phyloP scores from a whole-genome alignment of 2,888 invertebrate species.

The Cartodere bifasciata region DNA sequence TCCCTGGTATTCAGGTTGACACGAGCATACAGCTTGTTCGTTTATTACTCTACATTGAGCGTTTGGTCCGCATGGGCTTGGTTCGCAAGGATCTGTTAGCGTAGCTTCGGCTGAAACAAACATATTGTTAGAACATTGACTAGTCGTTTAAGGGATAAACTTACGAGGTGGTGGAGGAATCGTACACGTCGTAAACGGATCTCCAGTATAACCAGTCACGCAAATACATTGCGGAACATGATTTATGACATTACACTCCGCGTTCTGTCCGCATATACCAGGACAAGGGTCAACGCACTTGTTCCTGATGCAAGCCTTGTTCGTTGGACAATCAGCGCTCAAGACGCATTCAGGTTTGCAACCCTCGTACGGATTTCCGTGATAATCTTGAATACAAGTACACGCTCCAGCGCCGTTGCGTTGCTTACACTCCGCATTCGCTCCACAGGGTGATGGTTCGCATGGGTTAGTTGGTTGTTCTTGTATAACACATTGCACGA shows the following conservation, averaged over 20 bases:
- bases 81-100: constrained; percentile 49
- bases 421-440: constrained; percentile 68
- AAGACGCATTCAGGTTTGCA: constrained; percentile 80
- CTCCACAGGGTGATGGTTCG: constrained; percentile 77
- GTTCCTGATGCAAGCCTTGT: constrained; percentile 69
- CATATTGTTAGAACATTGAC: background rate
- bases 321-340: constrained; percentile 72
- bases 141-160: no score
- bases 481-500: constrained; percentile 58
- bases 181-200: constrained; percentile 52
- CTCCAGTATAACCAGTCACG: constrained; percentile 55
- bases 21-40: constrained; percentile 61
- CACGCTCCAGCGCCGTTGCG: constrained; percentile 70
- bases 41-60: constrained; percentile 55
- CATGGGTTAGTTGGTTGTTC: constrained; percentile 57
- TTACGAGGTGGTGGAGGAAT: constrained; percentile 25
- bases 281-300: constrained; percentile 81
- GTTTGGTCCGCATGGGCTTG: constrained; percentile 66
- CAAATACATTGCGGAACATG: constrained; percentile 81
- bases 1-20: constrained; percentile 54
- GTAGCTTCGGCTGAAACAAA: constrained; percentile 23
- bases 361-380: constrained; percentile 76
- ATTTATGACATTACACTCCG: constrained; percentile 72
- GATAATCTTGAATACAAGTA: constrained; percentile 66
- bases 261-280: constrained; percentile 70